phyloP scores from a whole-genome alignment of 1,140 invertebrate genomes.

The Ladona fulva region DNA sequence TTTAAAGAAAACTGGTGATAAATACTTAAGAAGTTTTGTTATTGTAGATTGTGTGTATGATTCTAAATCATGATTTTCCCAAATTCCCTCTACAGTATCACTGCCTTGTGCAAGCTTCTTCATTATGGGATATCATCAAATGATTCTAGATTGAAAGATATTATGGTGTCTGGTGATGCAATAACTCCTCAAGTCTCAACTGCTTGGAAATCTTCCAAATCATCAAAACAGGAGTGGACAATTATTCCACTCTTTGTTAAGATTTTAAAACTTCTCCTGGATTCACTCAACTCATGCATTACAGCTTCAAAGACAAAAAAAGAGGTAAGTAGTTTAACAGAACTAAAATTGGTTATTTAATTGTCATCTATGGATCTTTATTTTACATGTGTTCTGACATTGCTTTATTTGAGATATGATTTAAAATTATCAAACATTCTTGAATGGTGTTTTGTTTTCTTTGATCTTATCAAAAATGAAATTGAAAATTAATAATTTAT shows the following conservation, averaged over 20 bases:
- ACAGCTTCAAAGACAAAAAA: conserved; percentile 31
- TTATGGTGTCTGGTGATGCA: conserved; percentile 41
- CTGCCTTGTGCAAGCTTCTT: conserved; percentile 46
- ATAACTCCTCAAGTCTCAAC: conserved; percentile 24
- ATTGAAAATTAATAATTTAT: no score
- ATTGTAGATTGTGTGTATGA: no score
- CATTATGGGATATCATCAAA: conserved; percentile 46
- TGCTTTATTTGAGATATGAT: no score
- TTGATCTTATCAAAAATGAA: no score
- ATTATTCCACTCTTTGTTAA: conserved; percentile 44
- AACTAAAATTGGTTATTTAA: no score
- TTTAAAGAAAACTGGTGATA: no score
- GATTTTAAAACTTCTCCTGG: conserved; percentile 47
- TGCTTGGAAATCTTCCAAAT: background rate
- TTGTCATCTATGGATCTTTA: no score
- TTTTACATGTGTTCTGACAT: no score
- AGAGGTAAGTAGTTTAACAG: background rate
- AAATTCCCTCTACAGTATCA: conserved; percentile 29
- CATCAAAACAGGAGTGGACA: conserved; percentile 33
- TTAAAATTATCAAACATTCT: no score
- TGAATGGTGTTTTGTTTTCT: no score
- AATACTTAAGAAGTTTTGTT: no score
- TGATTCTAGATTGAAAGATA: conserved; percentile 42
- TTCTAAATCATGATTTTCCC: no score
- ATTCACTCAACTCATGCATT: conserved; percentile 41